A percentile compares a stretch with the other conserved stretches of the same genome.
These are phyloP conservation scores for Pygoscelis antarcticus DNA, from an alignment of 2,113 vertebrate species.

Conservation along the genomic window DNA sequence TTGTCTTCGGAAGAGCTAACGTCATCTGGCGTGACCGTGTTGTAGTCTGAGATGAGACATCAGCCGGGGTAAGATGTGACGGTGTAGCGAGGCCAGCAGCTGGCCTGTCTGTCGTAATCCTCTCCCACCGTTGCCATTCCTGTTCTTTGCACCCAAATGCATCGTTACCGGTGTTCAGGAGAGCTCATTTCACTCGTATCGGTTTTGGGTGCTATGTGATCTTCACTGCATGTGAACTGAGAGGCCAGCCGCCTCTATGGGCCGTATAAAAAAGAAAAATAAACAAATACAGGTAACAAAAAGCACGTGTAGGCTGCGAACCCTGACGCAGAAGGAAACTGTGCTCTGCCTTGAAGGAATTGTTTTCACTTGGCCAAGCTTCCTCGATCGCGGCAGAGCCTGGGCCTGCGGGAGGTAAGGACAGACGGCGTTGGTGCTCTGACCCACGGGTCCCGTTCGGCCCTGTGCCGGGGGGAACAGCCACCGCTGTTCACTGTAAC, in stretches of 20 bases:
- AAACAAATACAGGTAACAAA: neutral
- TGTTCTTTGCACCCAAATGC: neutral
- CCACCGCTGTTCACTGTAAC: neutral
- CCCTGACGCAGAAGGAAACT: neutral
- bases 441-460: neutral
- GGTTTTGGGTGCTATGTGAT: neutral
- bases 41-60: too few relatives aligned
- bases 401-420: neutral
- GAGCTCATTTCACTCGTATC: neutral
- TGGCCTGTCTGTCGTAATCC: neutral
- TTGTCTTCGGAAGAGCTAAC: neutral
- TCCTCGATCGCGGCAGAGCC: neutral
- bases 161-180: neutral
- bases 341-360: neutral
- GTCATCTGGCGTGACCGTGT: neutral
- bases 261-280: rapidly evolving
- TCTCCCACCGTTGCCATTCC: neutral
- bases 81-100: neutral
- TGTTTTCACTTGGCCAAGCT: neutral
- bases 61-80: neutral
- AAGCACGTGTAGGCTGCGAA: rapidly evolving
- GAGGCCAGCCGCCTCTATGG: neutral
- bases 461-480: neutral
- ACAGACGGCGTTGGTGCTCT: neutral
- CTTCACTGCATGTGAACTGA: rapidly evolving